phyloP scores from a whole-genome alignment of 2,888 invertebrate genomes.

The Ochropleura plecta region DNA sequence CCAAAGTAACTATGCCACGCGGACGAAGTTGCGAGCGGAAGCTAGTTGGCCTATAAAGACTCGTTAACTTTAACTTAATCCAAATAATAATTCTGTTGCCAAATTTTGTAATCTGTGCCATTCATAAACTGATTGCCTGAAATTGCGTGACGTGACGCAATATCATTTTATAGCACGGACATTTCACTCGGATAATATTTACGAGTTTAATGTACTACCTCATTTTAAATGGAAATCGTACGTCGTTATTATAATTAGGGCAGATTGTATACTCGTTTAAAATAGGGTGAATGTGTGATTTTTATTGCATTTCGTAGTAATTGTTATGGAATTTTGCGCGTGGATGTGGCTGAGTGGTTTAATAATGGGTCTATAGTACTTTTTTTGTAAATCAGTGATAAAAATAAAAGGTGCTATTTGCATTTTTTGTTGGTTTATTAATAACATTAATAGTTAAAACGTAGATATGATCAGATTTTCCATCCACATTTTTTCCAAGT shows the following conservation, averaged over 20 bases:
- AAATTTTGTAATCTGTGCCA: slow-evolving; percentile 41
- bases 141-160: slow-evolving; percentile 48
- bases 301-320: slow-evolving; percentile 21
- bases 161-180: slow-evolving; percentile 39
- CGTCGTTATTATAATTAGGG: slow-evolving; percentile 55
- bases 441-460: not conserved
- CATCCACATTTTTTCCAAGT: no score
- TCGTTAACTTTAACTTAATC: slow-evolving; percentile 14
- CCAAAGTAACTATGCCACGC: no score
- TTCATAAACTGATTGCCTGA: slow-evolving; percentile 44
- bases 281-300: slow-evolving; percentile 32
- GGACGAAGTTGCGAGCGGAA: no score
- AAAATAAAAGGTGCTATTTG: not conserved
- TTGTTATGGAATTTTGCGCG: slow-evolving; percentile 6
- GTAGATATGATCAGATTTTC: not conserved
- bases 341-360: not conserved
- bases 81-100: slow-evolving; percentile 45
- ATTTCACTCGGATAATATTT: slow-evolving; percentile 52
- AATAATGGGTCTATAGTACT: slow-evolving; percentile 4
- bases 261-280: slow-evolving; percentile 41
- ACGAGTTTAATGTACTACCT: slow-evolving; percentile 35
- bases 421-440: not conserved
- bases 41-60: not conserved
- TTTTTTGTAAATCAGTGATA: not conserved
- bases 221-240: slow-evolving; percentile 60